These are phyloP conservation scores for Cuculus canorus DNA, from an alignment of 2,797 vertebrate species.

Conservation along the genomic window DNA sequence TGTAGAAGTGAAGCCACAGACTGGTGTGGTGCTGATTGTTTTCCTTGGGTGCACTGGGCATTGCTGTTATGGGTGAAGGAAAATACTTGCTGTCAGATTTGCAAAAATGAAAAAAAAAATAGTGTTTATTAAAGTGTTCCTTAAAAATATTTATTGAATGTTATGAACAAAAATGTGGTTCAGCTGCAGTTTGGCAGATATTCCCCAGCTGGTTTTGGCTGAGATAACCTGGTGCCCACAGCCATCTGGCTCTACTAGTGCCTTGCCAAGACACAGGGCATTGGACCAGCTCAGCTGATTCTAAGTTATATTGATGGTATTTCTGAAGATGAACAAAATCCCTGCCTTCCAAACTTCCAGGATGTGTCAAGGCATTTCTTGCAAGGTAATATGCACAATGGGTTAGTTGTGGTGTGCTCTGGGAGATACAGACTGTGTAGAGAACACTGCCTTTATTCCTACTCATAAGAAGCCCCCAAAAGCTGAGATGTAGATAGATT, in stretches of 20 bases:
- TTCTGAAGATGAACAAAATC: not conserved
- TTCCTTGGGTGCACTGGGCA: not conserved
- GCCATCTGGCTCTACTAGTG: not conserved
- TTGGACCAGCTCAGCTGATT: not conserved
- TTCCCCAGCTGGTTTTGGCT: not conserved
- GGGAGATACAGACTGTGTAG: not conserved
- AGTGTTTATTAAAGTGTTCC: not conserved
- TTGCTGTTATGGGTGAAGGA: not conserved
- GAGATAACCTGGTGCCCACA: not conserved
- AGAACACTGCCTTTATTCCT: not conserved
- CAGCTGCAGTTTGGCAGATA: not conserved
- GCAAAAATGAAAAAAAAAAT: not conserved
- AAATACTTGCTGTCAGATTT: not conserved
- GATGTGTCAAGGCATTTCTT: not conserved
- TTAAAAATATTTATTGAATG: not conserved
- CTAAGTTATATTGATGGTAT: not conserved
- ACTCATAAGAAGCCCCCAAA: not conserved
- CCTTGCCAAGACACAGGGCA: not conserved
- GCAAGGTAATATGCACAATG: not conserved
- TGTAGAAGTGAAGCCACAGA: not conserved
- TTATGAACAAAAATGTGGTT: not conserved
- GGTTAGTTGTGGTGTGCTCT: not conserved
- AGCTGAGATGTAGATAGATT: not conserved
- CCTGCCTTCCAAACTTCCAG: not conserved
- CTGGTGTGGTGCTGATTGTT: not conserved